phyloP scores from a whole-genome alignment of 2,113 vertebrate genomes.

The Sebastes schlegelii region DNA sequence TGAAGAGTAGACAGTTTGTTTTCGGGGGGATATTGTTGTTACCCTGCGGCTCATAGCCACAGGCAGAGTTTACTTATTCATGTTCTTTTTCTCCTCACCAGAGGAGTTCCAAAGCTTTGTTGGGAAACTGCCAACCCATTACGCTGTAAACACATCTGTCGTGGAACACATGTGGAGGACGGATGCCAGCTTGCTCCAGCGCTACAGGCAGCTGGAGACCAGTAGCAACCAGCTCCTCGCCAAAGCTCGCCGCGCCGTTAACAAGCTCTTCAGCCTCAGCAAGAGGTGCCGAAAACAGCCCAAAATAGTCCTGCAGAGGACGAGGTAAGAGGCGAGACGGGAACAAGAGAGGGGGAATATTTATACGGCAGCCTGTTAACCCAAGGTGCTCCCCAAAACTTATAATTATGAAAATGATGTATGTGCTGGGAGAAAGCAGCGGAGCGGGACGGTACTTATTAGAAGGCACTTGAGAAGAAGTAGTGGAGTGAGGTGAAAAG shows the following conservation, averaged over 20 bases:
- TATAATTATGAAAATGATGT: constrained; percentile 78
- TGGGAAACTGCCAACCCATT: constrained; percentile 81
- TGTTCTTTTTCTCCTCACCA: constrained; percentile 66
- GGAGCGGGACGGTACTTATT: constrained; percentile 70
- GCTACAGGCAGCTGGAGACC: constrained; percentile 84
- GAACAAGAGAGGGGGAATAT: constrained; percentile 37
- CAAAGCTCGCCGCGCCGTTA: constrained; percentile 81
- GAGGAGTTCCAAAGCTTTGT: constrained; percentile 87
- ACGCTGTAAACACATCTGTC: constrained; percentile 84
- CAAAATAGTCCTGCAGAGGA: constrained; percentile 81
- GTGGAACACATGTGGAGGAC: constrained; percentile 84
- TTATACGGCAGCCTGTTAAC: constrained; percentile 60
- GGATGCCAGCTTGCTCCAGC: constrained; percentile 81
- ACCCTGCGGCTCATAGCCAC: constrained; percentile 40
- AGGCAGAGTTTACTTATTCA: constrained; percentile 61
- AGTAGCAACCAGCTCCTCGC: constrained; percentile 75
- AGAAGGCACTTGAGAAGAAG: constrained; percentile 61
- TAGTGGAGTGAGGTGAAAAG: constrained; percentile 62
- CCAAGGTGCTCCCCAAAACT: constrained; percentile 59
- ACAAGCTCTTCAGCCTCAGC: constrained; percentile 87
- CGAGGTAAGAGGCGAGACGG: constrained; percentile 77
- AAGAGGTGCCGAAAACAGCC: constrained; percentile 85
- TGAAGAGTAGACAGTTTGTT: constrained; percentile 22
- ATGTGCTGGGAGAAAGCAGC: constrained; percentile 56
- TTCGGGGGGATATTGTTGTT: constrained; percentile 21